These are phyloP conservation scores for Palythoa grandis DNA, from an alignment of 92 coral and sea anemone species.

Conservation along the genomic window DNA sequence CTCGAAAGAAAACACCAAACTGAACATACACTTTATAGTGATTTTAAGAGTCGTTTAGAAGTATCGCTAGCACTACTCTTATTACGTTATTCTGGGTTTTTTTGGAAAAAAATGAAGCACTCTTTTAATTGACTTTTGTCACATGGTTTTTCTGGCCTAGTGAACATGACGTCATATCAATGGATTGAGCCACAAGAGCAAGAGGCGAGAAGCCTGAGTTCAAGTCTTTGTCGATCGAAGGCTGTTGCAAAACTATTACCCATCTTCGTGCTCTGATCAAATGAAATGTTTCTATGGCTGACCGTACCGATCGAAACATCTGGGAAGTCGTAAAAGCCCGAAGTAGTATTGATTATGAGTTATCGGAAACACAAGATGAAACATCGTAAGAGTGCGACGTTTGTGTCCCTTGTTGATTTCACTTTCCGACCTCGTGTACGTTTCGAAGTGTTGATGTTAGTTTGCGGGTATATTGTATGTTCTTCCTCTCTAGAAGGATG, in stretches of 20 bases:
- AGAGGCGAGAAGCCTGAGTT: conserved; percentile 37
- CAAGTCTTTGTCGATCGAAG: conserved; percentile 40
- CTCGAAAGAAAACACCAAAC: not conserved
- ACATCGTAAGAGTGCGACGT: conserved; percentile 38
- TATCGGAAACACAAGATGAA: conserved; percentile 28
- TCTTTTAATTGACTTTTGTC: not conserved
- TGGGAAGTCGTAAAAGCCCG: conserved; percentile 65
- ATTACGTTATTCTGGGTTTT: not conserved
- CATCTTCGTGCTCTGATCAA: not conserved
- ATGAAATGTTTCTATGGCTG: conserved; percentile 62
- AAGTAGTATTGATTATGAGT: conserved; percentile 47
- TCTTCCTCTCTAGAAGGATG: conserved; percentile 35
- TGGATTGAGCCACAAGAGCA: not conserved
- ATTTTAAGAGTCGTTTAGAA: not conserved
- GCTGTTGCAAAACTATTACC: conserved; percentile 28
- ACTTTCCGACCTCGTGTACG: conserved; percentile 42
- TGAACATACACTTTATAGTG: no score
- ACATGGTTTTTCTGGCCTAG: not conserved
- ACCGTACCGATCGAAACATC: conserved; percentile 58
- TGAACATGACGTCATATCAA: conserved; percentile 30
- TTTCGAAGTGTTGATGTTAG: not conserved
- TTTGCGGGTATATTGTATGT: conserved; percentile 15
- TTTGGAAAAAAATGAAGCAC: not conserved
- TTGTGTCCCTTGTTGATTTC: conserved; percentile 26
- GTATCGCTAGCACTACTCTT: no score